Conservation (phyloP, 2,888 invertebrate genomes). For the Elysia crispata region DNA sequence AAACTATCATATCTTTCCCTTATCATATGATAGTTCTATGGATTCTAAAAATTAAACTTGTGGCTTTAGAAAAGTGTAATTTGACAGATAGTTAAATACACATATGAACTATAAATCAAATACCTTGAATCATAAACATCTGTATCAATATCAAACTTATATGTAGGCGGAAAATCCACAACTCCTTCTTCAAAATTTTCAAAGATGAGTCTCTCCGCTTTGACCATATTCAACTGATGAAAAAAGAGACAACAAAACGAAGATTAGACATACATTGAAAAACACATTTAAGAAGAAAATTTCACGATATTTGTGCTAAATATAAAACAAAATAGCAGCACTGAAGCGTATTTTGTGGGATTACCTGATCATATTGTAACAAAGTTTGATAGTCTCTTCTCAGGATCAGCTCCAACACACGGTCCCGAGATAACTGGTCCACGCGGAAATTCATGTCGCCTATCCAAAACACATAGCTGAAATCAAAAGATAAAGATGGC, state of each 20-base stretch:
- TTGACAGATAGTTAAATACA: no score
- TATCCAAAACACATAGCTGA: conserved; percentile 96
- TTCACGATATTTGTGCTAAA: no score
- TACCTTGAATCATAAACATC: conserved; percentile 90
- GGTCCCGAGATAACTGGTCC: conserved; percentile 77
- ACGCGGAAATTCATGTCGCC: conserved; percentile 96
- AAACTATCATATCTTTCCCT: no score
- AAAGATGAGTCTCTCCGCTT: conserved; percentile 86
- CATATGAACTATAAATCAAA: no score
- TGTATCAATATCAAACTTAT: conserved; percentile 96
- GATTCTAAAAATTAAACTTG: no score
- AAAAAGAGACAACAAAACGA: conserved; percentile 19
- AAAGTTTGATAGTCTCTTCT: conserved; percentile 84
- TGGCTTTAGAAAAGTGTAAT: no score
- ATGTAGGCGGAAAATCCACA: conserved; percentile 95
- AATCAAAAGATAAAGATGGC: conserved; percentile 29
- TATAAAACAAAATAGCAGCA: no score
- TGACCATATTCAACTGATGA: conserved; percentile 68
- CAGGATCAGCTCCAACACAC: conserved; percentile 82
- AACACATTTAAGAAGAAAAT: no score
- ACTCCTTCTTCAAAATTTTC: conserved; percentile 92
- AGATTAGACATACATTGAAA: background rate
- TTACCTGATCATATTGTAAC: conserved; percentile 83
- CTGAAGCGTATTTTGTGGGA: no score
- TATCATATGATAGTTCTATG: no score